phyloP scores from a whole-genome alignment of 2,888 invertebrate species.

The Halictus quadricinctus region DNA sequence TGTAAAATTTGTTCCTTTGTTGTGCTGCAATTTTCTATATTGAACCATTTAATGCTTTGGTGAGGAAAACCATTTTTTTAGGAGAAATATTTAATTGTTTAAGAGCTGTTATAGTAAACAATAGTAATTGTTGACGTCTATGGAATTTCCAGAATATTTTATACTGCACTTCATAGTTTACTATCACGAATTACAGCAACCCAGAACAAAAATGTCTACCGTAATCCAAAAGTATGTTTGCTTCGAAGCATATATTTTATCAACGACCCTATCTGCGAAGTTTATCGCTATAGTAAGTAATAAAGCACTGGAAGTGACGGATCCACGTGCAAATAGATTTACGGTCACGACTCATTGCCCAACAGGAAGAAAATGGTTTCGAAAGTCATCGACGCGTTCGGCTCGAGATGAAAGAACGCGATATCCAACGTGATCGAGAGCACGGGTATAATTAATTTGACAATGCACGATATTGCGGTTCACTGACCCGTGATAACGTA shows the following conservation, averaged over 20 bases:
- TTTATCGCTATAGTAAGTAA: background rate
- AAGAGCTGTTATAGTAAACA: too few relatives aligned
- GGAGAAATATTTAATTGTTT: background rate
- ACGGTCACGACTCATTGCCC: background rate
- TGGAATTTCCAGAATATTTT: too few relatives aligned
- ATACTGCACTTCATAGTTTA: too few relatives aligned
- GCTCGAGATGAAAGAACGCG: background rate
- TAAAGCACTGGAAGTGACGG: background rate
- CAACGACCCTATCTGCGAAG: too few relatives aligned
- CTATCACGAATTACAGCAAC: too few relatives aligned
- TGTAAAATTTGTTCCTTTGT: too few relatives aligned
- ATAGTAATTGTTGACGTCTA: too few relatives aligned
- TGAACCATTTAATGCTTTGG: too few relatives aligned
- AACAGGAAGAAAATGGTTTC: background rate
- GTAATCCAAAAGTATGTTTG: too few relatives aligned
- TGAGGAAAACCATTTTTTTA: background rate
- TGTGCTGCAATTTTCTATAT: too few relatives aligned
- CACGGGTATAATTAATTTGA: background rate
- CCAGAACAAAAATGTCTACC: too few relatives aligned
- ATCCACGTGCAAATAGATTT: background rate
- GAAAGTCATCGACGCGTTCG: background rate
- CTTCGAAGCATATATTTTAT: too few relatives aligned
- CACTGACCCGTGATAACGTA: constrained; percentile 9
- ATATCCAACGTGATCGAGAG: background rate
- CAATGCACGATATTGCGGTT: constrained; percentile 6